Base-by-base conservation (phyloP, 2,888 invertebrate species). In the Iselma pallidipennis region DNA sequence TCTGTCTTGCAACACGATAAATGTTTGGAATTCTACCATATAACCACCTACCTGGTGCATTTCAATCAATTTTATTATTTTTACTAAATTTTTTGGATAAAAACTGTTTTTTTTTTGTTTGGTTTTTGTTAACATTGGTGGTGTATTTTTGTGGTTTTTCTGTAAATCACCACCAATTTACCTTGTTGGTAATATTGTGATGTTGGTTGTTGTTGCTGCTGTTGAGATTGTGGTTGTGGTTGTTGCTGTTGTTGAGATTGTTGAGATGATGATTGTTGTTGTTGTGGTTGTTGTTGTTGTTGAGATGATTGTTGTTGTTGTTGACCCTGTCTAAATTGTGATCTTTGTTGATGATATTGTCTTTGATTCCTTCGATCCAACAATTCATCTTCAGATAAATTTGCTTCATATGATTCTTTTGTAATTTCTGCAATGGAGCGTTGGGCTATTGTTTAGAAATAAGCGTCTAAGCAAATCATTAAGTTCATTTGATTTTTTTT, bases 351-450 rank as follows among this genome's bases (percentile, higher is more conserved):
- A 49, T 74, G 74, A 65, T 73, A 73, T 57, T 76, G 81, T 65
- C 76, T 74, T 49, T 80, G 80, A 57, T 80, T 78, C 49, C 83
- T 76, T 57, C 84, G 80, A 58, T 84, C 82, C 60, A 84, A 76
- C 75, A 85, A 82, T 69, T 87, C 87, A 74, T 91, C 91, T 80
- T 90, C 90, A 80, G 88, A 89, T 82, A 87, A 86, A 83, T 89
- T 86, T 81, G 85, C 86, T 71, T 86, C 85, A 61, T 89, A 89
- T 80, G 88, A 86, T 78, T 93, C 92, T 87, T 92, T 92, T 80
- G 91, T 91, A 82, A 93, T 92, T 86, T 92, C 92, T 84, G 85
- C 81, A 78, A 78, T 72, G 78, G 80, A 79, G 71, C 81, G 81
- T 75, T 80, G 79, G 65, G 80, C 81, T 80, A 80, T 74, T 74